Percentiles rank a stretch among this genome's conserved stretches.
These are phyloP conservation scores for Stenchaetothrips biformis DNA, from an alignment of 2,888 invertebrate genomes.

Conservation along the genomic window DNA sequence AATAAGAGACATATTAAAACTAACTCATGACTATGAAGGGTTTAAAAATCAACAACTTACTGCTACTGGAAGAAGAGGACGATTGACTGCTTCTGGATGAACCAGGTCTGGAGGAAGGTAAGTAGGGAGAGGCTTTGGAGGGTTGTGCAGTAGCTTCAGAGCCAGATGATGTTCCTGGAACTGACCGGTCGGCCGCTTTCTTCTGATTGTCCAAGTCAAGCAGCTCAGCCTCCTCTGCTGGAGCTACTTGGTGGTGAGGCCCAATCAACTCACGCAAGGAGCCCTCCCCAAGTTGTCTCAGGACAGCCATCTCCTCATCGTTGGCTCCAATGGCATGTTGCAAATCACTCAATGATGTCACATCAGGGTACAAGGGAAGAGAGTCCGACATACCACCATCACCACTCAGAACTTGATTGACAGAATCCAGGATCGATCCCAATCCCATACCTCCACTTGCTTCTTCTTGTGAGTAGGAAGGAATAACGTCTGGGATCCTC, in stretches of 20 bases:
- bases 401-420: conserved; percentile 39
- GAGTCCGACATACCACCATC: conserved; percentile 16
- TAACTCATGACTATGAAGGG: neutral
- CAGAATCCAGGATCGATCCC: conserved; percentile 41
- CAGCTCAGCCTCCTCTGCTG: neutral
- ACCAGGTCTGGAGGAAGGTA: too few relatives aligned
- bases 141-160: neutral
- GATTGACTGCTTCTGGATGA: neutral
- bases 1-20: neutral
- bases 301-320: conserved; percentile 43
- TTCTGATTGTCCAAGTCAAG: conserved; percentile 1
- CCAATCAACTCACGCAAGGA: conserved; percentile 32
- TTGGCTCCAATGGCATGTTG: conserved; percentile 43
- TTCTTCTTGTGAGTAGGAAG: neutral
- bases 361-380: neutral
- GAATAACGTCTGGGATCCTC: neutral
- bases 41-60: neutral
- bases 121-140: too few relatives aligned
- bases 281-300: conserved; percentile 40
- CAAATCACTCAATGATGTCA: conserved; percentile 36
- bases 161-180: neutral
- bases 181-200: neutral
- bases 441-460: conserved; percentile 28
- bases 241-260: neutral
- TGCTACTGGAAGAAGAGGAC: neutral